These are phyloP conservation scores for Drosophila picticornis DNA, from an alignment of 2,888 invertebrate genomes.

Conservation along the genomic window DNA sequence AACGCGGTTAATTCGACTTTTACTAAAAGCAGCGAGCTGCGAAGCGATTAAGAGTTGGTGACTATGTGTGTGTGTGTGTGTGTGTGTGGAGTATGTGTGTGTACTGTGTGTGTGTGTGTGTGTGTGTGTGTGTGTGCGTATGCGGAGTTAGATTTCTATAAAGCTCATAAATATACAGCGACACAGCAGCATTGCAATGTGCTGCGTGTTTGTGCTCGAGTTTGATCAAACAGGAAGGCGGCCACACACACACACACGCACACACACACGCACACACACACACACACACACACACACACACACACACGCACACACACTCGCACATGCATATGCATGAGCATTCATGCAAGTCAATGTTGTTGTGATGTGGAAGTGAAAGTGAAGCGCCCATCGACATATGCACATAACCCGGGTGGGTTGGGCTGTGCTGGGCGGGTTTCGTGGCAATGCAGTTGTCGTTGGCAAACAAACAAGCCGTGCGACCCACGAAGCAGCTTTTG, in stretches of 20 bases:
- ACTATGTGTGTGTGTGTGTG: neutral
- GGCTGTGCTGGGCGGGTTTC: neutral
- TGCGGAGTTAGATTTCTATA: constrained; percentile 4
- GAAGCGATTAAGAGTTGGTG: constrained; percentile 3
- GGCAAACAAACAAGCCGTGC: constrained; percentile 28
- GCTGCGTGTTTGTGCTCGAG: constrained; percentile 48
- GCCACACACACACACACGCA: constrained; percentile 32
- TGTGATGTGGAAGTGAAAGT: constrained; percentile 47
- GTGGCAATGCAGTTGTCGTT: constrained; percentile 42
- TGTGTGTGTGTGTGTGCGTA: neutral
- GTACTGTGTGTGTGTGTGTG: neutral
- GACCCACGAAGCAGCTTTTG: constrained; percentile 49
- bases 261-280: constrained; percentile 6
- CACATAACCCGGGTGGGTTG: neutral
- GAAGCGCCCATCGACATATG: neutral
- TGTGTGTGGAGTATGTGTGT: neutral
- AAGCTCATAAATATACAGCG: constrained; percentile 75
- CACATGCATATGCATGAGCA: constrained; percentile 52
- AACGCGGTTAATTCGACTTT: constrained; percentile 56
- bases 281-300: constrained; percentile 16
- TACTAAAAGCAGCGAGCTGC: constrained; percentile 16
- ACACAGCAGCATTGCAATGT: constrained; percentile 46
- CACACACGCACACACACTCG: constrained; percentile 6
- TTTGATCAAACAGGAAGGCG: constrained; percentile 74
- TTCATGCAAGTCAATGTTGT: constrained; percentile 39